Evolutionary conservation across 1,140 invertebrate genomes (phyloP).

Genomic region (Eumeta japonica): DNA sequence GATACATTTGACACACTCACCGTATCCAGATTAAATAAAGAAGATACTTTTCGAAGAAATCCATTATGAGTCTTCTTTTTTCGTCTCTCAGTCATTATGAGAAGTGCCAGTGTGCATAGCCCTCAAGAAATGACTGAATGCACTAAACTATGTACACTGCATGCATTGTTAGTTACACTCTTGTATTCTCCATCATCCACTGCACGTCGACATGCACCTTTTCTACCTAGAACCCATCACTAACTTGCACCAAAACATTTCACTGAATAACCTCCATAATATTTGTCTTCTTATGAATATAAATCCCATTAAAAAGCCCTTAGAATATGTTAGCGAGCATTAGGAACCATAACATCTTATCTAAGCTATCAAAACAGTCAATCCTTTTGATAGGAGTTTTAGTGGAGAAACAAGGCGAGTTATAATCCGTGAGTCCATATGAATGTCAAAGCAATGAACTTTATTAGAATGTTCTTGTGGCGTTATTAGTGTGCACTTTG

Average conservation of each 20-base stretch:
- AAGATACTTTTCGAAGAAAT: conserved; percentile 84
- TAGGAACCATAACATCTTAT: conserved; percentile 46
- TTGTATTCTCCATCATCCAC: conserved; percentile 47
- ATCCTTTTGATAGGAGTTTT: conserved; percentile 51
- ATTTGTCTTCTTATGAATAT: too few relatives aligned
- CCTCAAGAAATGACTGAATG: conserved; percentile 30
- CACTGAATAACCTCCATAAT: too few relatives aligned
- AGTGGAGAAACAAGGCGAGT: too few relatives aligned
- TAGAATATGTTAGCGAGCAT: conserved; percentile 45
- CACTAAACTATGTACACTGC: conserved; percentile 53
- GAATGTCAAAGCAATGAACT: conserved; percentile 57
- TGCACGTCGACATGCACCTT: conserved; percentile 51
- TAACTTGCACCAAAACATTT: conserved; percentile 50
- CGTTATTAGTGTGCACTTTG: conserved; percentile 51
- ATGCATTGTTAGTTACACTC: conserved; percentile 58
- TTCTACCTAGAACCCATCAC: conserved; percentile 54
- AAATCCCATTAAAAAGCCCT: conserved; percentile 37
- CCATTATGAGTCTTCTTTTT: conserved; percentile 76
- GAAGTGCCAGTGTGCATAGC: conserved; percentile 41
- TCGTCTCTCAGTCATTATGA: conserved; percentile 72
- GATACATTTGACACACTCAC: conserved; percentile 57
- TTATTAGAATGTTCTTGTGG: conserved; percentile 55
- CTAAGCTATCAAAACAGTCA: conserved; percentile 35
- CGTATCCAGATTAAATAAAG: conserved; percentile 81
- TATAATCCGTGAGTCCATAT: too few relatives aligned